These are phyloP conservation scores for Agrochola litura DNA, from an alignment of 2,888 invertebrate species.

Conservation along the genomic window DNA sequence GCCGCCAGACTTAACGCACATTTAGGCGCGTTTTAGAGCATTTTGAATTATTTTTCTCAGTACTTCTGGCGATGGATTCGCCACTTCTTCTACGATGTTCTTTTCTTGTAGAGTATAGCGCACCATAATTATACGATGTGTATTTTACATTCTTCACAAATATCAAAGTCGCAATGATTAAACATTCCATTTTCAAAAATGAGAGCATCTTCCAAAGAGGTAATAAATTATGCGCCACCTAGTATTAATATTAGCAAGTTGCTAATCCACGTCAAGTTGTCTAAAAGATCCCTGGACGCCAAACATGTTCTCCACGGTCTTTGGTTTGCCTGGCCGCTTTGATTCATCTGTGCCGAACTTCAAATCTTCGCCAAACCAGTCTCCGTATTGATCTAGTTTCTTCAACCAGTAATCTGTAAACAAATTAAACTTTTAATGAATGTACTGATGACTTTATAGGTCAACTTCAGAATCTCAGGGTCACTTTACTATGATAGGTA, in stretches of 20 bases:
- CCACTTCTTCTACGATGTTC: too few relatives aligned
- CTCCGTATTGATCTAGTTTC: constrained; percentile 75
- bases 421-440: neutral
- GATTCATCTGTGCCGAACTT: constrained; percentile 85
- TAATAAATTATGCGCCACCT: too few relatives aligned
- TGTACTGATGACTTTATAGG: neutral
- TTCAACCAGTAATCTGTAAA: constrained; percentile 54
- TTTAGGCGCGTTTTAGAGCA: too few relatives aligned
- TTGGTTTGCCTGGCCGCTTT: constrained; percentile 85
- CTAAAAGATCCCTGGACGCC: constrained; percentile 77
- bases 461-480: neutral
- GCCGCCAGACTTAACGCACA: too few relatives aligned
- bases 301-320: constrained; percentile 84
- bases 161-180: too few relatives aligned
- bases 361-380: constrained; percentile 86
- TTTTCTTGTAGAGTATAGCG: too few relatives aligned
- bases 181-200: too few relatives aligned
- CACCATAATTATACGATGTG: too few relatives aligned
- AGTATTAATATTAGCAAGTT: neutral
- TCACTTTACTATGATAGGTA: neutral
- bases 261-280: constrained; percentile 75
- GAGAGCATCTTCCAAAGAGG: too few relatives aligned
- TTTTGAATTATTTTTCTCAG: too few relatives aligned
- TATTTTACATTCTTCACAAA: too few relatives aligned
- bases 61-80: too few relatives aligned